These are phyloP conservation scores for Goniozus legneri DNA, from an alignment of 1,140 invertebrate species.

Conservation along the genomic window DNA sequence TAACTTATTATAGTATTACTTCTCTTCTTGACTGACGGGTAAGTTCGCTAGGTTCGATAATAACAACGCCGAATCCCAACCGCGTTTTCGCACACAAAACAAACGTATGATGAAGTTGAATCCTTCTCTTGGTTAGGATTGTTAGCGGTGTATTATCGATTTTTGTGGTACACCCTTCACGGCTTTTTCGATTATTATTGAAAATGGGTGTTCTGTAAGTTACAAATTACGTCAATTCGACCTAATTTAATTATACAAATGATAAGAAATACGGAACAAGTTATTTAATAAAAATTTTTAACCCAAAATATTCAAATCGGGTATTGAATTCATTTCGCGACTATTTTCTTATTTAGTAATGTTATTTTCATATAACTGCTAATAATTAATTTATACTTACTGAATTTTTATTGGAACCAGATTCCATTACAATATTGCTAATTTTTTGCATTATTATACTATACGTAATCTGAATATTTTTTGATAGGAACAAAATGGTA, in stretches of 20 bases:
- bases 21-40: too few relatives aligned
- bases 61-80: too few relatives aligned
- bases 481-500: constrained; percentile 48
- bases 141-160: background rate
- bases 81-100: too few relatives aligned
- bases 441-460: background rate
- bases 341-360: background rate
- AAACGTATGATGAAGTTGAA: too few relatives aligned
- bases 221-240: too few relatives aligned
- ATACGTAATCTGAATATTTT: background rate
- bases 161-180: background rate
- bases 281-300: background rate
- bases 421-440: too few relatives aligned
- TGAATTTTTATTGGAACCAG: background rate
- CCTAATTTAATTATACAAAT: too few relatives aligned
- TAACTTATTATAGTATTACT: too few relatives aligned
- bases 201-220: background rate
- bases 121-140: background rate
- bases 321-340: background rate
- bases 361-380: background rate
- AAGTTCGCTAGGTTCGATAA: too few relatives aligned
- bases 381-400: background rate
- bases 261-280: too few relatives aligned
- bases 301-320: background rate
- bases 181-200: background rate